These are phyloP conservation scores for Sphaeridia pumilis DNA, from an alignment of 2,888 invertebrate genomes.

Conservation along the genomic window DNA sequence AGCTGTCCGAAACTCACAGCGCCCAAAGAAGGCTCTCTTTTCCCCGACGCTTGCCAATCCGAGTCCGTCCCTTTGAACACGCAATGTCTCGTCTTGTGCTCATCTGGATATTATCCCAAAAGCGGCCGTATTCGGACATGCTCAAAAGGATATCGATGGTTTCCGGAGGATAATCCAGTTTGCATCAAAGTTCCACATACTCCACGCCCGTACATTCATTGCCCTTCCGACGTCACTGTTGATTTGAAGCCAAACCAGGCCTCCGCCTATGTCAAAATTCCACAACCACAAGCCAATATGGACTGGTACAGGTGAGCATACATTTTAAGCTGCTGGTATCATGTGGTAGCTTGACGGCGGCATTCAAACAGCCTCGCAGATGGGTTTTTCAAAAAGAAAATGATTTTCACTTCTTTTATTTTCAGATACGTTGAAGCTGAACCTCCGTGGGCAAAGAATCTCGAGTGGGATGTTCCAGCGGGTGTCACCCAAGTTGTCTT, in stretches of 20 bases:
- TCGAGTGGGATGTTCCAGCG: constrained; percentile 48
- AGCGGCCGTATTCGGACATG: constrained; percentile 35
- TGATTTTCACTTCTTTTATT: constrained; percentile 10
- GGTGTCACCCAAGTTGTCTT: constrained; percentile 51
- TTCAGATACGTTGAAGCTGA: constrained; percentile 48
- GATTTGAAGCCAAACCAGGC: constrained; percentile 45
- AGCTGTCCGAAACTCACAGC: constrained; percentile 43
- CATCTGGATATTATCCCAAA: constrained; percentile 36
- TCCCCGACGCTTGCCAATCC: constrained; percentile 45
- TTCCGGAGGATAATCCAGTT: constrained; percentile 36
- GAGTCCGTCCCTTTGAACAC: constrained; percentile 42
- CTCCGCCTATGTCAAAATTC: constrained; percentile 44
- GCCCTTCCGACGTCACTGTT: constrained; percentile 51
- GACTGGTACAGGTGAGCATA: constrained; percentile 50
- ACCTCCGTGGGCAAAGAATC: constrained; percentile 51
- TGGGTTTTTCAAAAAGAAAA: neutral
- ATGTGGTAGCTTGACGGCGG: neutral
- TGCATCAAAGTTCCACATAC: constrained; percentile 36
- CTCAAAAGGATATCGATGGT: constrained; percentile 34
- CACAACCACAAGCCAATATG: constrained; percentile 51
- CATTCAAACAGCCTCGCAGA: neutral
- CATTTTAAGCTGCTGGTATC: neutral
- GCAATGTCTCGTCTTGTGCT: constrained; percentile 36
- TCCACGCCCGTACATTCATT: constrained; percentile 50
- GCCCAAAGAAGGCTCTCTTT: constrained; percentile 45